These are phyloP conservation scores for Passer montanus DNA, from an alignment of 2,113 vertebrate species.

Conservation along the genomic window DNA sequence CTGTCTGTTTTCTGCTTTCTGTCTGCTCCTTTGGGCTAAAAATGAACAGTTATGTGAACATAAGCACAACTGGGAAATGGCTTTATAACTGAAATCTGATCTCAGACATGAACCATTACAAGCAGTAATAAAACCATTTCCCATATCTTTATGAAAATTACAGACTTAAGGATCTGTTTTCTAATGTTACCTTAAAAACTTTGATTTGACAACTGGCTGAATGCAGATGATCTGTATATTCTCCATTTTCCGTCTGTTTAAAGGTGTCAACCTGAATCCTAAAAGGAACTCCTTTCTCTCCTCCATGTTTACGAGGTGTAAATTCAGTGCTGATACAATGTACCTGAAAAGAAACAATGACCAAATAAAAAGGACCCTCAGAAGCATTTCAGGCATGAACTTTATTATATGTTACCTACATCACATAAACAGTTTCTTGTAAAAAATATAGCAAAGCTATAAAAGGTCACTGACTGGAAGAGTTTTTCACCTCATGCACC, in stretches of 20 bases:
- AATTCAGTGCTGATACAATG: constrained; percentile 88
- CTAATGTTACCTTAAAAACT: constrained; percentile 81
- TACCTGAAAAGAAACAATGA: constrained; percentile 61
- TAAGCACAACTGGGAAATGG: background rate
- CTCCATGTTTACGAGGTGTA: constrained; percentile 82
- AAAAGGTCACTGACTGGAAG: background rate
- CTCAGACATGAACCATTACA: background rate
- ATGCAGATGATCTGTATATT: constrained; percentile 84
- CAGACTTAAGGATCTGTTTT: background rate
- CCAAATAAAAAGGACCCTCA: background rate
- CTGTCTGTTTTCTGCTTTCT: constrained; percentile 86
- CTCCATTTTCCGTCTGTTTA: constrained; percentile 80
- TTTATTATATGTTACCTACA: background rate
- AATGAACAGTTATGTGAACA: constrained; percentile 36
- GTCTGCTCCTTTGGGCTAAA: constrained; percentile 86
- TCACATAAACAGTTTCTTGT: background rate
- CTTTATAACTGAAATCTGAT: background rate
- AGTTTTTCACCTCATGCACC: background rate
- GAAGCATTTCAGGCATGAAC: background rate
- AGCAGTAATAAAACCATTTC: background rate
- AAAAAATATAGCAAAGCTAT: background rate
- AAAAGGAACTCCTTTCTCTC: constrained; percentile 85
- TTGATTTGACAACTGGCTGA: constrained; percentile 87
- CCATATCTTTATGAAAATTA: background rate
- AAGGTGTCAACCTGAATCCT: constrained; percentile 85